A percentile compares a stretch with the other conserved stretches of the same genome.
Evolutionary conservation across 2,888 invertebrate species (phyloP).

Genomic region (Physocephala rufipes): DNA sequence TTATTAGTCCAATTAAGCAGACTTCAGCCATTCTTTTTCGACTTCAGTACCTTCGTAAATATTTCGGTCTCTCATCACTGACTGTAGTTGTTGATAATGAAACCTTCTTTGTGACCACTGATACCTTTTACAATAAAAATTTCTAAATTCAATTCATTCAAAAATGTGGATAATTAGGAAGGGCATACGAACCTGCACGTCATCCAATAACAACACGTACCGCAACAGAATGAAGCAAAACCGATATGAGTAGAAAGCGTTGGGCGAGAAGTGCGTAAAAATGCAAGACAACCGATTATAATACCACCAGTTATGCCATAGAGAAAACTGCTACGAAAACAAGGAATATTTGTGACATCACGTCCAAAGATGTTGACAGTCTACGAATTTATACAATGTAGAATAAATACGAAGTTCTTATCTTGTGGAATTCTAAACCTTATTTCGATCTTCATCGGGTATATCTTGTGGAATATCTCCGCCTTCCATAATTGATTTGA

Average conservation of each 20-base stretch:
- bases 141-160: too few species aligned
- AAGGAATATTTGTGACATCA: slow-evolving; percentile 79
- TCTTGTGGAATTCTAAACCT: slow-evolving; percentile 34
- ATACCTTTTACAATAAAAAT: slow-evolving; percentile 66
- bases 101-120: slow-evolving; percentile 74
- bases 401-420: too few species aligned
- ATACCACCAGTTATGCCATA: slow-evolving; percentile 79
- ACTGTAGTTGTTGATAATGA: slow-evolving; percentile 72
- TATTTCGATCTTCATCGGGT: slow-evolving; percentile 43
- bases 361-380: slow-evolving; percentile 74
- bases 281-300: slow-evolving; percentile 73
- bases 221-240: slow-evolving; percentile 72
- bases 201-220: slow-evolving; percentile 76
- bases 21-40: slow-evolving; percentile 60
- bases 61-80: slow-evolving; percentile 71
- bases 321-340: slow-evolving; percentile 80
- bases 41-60: slow-evolving; percentile 72
- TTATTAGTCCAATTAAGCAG: slow-evolving; percentile 37
- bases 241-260: slow-evolving; percentile 73
- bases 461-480: not conserved
- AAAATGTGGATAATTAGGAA: not conserved
- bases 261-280: slow-evolving; percentile 78
- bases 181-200: slow-evolving; percentile 66
- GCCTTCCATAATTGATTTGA: not conserved
- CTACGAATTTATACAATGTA: slow-evolving; percentile 61